Evolutionary conservation across 2,113 vertebrate species (phyloP).

Genomic region (Chloropsis hardwickii): DNA sequence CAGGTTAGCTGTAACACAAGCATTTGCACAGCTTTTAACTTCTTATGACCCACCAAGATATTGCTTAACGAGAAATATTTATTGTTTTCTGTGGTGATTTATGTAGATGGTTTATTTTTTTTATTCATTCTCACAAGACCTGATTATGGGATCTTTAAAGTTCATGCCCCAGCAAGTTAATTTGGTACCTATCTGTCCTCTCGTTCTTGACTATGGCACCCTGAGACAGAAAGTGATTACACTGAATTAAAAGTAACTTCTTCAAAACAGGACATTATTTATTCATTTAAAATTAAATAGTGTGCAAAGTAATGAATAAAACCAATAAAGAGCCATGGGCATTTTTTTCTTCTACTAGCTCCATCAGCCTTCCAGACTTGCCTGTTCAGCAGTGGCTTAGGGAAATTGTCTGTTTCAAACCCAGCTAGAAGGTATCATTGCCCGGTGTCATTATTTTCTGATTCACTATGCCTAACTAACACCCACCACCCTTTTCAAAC

Average conservation of each 20-base stretch:
- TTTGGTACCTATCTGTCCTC: not conserved
- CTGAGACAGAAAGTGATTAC: not conserved
- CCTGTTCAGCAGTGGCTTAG: not conserved
- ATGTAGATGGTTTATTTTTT: not conserved
- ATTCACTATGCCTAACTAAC: not conserved
- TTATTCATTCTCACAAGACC: not conserved
- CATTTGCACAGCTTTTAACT: not conserved
- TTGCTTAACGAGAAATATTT: not conserved
- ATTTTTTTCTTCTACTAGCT: not conserved
- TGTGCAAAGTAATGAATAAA: not conserved
- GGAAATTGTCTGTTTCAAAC: not conserved
- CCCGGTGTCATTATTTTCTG: not conserved
- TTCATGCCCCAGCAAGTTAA: not conserved
- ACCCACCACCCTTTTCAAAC: not conserved
- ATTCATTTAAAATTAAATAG: not conserved
- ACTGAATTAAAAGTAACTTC: not conserved
- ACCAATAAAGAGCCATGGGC: not conserved
- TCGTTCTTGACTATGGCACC: not conserved
- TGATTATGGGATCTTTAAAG: not conserved
- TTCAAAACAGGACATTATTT: not conserved
- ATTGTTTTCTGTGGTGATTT: not conserved
- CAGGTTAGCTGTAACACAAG: not conserved
- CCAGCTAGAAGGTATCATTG: not conserved
- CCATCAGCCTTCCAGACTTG: not conserved
- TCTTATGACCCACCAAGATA: not conserved